Evolutionary conservation across 2,113 vertebrate species (phyloP).

Genomic region (Cyrtonyx montezumae): DNA sequence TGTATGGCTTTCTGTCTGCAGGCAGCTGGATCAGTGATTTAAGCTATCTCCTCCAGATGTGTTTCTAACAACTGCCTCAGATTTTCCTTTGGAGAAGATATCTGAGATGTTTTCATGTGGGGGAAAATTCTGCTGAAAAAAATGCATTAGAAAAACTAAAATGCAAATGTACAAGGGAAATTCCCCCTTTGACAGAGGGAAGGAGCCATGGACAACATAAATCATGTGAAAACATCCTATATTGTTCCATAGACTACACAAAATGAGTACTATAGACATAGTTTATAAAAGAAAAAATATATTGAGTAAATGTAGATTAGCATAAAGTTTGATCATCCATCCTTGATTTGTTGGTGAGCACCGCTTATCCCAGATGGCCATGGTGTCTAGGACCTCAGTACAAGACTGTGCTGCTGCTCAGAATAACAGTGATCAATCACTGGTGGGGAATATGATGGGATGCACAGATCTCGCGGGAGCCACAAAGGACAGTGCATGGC

Average conservation of each 20-base stretch:
- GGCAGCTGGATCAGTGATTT: not conserved
- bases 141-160: not conserved
- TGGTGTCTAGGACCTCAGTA: not conserved
- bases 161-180: not conserved
- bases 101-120: not conserved
- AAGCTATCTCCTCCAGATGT: not conserved
- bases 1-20: not conserved
- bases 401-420: not conserved
- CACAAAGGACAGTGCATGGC: rapidly evolving
- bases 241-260: not conserved
- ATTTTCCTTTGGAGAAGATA: not conserved
- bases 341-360: not conserved
- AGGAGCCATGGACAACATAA: not conserved
- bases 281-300: not conserved
- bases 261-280: not conserved
- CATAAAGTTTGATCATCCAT: not conserved
- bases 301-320: not conserved
- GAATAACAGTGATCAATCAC: rapidly evolving
- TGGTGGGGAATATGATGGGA: not conserved
- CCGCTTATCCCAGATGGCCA: rapidly evolving
- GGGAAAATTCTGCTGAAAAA: not conserved
- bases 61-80: not conserved
- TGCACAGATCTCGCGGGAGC: rapidly evolving
- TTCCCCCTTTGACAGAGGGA: not conserved
- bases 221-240: not conserved